These are phyloP conservation scores for Odontocolon sp. DNA, from an alignment of 2,888 invertebrate genomes.

Conservation along the genomic window DNA sequence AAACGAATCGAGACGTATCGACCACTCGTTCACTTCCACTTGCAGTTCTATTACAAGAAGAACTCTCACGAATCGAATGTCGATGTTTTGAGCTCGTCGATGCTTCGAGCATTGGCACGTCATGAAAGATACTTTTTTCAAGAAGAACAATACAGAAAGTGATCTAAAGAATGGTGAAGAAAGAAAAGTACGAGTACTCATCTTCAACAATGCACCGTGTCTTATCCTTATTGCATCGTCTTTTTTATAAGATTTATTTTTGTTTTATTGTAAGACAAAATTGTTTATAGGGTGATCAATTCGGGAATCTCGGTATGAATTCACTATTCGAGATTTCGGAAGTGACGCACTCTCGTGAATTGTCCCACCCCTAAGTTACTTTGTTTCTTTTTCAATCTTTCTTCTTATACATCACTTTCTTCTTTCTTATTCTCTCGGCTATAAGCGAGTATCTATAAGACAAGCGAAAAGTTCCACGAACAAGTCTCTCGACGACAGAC, in stretches of 20 bases:
- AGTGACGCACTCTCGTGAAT: constrained; percentile 37
- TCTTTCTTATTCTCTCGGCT: constrained; percentile 18
- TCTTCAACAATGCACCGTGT: background rate
- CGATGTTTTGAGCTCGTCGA: background rate
- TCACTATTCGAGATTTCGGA: constrained; percentile 18
- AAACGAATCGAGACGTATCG: constrained; percentile 23
- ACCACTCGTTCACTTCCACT: constrained; percentile 15
- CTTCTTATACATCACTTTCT: background rate
- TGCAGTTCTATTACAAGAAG: background rate
- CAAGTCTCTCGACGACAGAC: constrained; percentile 19
- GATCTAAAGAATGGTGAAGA: background rate
- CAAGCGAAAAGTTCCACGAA: constrained; percentile 41
- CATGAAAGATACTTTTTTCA: constrained; percentile 25
- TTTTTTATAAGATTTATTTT: constrained; percentile 2
- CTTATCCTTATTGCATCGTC: background rate
- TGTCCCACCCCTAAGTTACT: background rate
- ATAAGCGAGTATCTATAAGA: constrained; percentile 40
- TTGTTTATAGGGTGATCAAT: background rate
- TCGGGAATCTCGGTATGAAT: background rate
- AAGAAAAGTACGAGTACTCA: background rate
- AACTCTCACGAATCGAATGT: constrained; percentile 18
- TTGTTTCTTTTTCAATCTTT: background rate
- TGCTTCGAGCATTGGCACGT: constrained; percentile 22
- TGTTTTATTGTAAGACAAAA: constrained; percentile 11
- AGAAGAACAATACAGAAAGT: background rate